Base-by-base conservation (phyloP, 2,888 invertebrate genomes). In the Atethmia centrago region DNA sequence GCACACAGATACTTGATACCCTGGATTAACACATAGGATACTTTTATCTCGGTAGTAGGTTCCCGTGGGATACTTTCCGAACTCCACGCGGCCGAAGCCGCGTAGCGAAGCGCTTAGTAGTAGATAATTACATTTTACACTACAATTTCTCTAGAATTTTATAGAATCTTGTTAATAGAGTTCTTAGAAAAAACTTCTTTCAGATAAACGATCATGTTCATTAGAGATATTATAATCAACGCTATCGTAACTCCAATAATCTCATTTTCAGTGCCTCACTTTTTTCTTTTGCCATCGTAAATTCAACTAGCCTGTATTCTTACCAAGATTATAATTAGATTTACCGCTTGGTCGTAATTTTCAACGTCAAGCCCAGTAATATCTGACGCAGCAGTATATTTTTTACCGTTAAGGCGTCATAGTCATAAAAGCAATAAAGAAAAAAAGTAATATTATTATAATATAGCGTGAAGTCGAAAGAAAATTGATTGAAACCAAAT, bases 301-400 rank as follows among this genome's bases (percentile, higher is more conserved):
- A 77, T 73, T 58, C 62, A 45, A 61, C 71, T 64, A 28, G 55
- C n/a, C 47, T 53, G 28, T 71, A 77, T 73, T 71, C 80, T 71
- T 72, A 74, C 74, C 66, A 61, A 76, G 75, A 79, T 76, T 80
- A 72, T 83, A 83, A 85, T 85, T 85, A 83, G 77, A 85, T 85
- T 83, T 74, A 77, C 77, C 70, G 58, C 73, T 55, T 40, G 47
- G 55, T 79, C 77, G 79, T 85, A 79, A 83, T 79, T 79, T 77
- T 75, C 71, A 62, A 72, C 71, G 75, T 61, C 77, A 72, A 63
- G 47, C 58, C 67, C 51, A 64, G 51, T 79, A 76, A 70, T 53
- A 53, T 73, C 73, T 45, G 65, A 74, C 74, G 69, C 47, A 68
- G 69, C 82, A 66, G 10, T 78, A 66, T 78, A 66, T 71, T 71